A percentile compares a stretch with the other conserved stretches of the same genome.
These are phyloP conservation scores for Nerophis lumbriciformis DNA, from an alignment of 2,113 vertebrate genomes.

Conservation along the genomic window DNA sequence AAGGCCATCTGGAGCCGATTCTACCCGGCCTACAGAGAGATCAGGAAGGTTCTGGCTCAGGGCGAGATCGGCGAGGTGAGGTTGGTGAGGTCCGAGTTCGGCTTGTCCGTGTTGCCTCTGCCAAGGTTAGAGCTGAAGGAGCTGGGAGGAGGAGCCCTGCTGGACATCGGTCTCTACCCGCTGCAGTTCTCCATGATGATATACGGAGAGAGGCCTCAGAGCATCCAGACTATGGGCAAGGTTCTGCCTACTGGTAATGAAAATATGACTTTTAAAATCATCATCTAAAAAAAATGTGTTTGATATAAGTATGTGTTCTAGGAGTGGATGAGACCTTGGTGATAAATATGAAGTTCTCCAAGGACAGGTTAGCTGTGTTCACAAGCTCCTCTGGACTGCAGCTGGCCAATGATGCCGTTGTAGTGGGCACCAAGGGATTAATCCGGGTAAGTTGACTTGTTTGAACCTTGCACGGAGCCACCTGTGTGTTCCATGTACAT, in stretches of 20 bases:
- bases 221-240: slow-evolving; percentile 58
- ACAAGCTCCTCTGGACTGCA: slow-evolving; percentile 43
- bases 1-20: slow-evolving; percentile 74
- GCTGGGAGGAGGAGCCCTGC: slow-evolving; percentile 64
- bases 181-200: slow-evolving; percentile 77
- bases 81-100: slow-evolving; percentile 66
- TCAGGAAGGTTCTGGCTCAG: slow-evolving; percentile 62
- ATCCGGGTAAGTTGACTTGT: slow-evolving; percentile 64
- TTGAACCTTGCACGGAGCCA: background rate
- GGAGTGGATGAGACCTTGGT: slow-evolving; percentile 73
- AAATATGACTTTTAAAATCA: background rate
- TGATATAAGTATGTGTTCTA: slow-evolving; percentile 24
- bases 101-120: slow-evolving; percentile 46
- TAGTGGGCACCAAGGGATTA: slow-evolving; percentile 73
- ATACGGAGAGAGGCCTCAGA: slow-evolving; percentile 72
- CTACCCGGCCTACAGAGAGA: slow-evolving; percentile 63
- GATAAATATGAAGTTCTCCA: slow-evolving; percentile 69
- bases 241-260: slow-evolving; percentile 42
- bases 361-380: slow-evolving; percentile 69
- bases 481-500: background rate
- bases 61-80: slow-evolving; percentile 71
- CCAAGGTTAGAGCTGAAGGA: slow-evolving; percentile 63
- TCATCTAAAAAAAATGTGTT: background rate
- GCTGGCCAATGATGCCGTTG: slow-evolving; percentile 66
- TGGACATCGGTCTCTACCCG: slow-evolving; percentile 75